These are phyloP conservation scores for Watsonalla cultraria DNA, from an alignment of 2,888 invertebrate species.

Conservation along the genomic window DNA sequence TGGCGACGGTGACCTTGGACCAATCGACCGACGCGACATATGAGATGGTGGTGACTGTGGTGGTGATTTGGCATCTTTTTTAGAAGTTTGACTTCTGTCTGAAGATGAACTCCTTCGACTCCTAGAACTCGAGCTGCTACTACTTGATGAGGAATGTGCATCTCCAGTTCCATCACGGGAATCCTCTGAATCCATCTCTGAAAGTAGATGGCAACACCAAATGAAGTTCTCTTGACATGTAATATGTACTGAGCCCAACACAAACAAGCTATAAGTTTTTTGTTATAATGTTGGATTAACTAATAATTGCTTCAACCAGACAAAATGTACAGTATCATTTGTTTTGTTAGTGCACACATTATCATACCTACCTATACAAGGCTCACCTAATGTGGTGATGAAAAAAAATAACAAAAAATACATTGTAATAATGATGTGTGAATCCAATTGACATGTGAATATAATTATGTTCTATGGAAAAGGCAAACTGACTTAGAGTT, in stretches of 20 bases:
- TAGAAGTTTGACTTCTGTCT: slow-evolving; percentile 54
- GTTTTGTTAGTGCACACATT: slow-evolving; percentile 36
- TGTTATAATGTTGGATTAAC: slow-evolving; percentile 19
- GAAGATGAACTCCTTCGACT: slow-evolving; percentile 67
- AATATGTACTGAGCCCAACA: slow-evolving; percentile 24
- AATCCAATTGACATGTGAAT: background rate
- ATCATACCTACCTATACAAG: slow-evolving; percentile 6
- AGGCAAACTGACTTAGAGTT: background rate
- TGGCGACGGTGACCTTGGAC: slow-evolving; percentile 52
- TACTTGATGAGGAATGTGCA: slow-evolving; percentile 66
- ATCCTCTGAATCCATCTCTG: slow-evolving; percentile 81
- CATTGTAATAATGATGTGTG: background rate
- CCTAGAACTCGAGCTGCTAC: slow-evolving; percentile 70
- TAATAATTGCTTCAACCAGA: slow-evolving; percentile 29
- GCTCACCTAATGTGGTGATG: background rate
- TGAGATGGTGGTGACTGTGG: slow-evolving; percentile 37
- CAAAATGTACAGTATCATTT: slow-evolving; percentile 14
- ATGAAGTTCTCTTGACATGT: slow-evolving; percentile 22
- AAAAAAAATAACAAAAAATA: background rate
- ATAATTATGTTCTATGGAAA: background rate
- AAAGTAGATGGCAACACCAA: slow-evolving; percentile 38
- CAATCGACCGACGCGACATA: slow-evolving; percentile 29
- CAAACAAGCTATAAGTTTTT: slow-evolving; percentile 41
- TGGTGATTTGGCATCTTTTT: slow-evolving; percentile 58
- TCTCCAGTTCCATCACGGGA: slow-evolving; percentile 73